A percentile compares a stretch with the other conserved stretches of the same genome.
phyloP scores from a whole-genome alignment of 2,113 vertebrate genomes.

The Parotia lawesii region DNA sequence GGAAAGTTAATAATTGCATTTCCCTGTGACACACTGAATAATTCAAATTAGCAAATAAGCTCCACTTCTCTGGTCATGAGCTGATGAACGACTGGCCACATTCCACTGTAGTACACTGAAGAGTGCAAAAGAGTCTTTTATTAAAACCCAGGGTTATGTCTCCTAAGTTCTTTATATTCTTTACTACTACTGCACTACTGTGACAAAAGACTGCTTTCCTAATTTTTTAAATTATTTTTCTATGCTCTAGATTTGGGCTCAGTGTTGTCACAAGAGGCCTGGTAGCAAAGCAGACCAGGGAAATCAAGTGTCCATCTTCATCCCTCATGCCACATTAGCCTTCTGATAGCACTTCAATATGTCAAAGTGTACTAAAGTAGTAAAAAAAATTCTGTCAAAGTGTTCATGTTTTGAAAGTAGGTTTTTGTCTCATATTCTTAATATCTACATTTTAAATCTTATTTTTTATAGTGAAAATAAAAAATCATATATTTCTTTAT shows the following conservation, averaged over 20 bases:
- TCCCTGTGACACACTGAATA: neutral
- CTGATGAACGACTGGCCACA: neutral
- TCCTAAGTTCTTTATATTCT: neutral
- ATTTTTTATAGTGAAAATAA: neutral
- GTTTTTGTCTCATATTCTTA: neutral
- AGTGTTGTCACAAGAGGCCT: neutral
- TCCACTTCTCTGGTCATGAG: neutral
- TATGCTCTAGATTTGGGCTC: neutral
- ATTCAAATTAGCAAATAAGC: neutral
- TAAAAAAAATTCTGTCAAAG: neutral
- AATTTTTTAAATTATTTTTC: neutral
- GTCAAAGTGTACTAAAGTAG: neutral
- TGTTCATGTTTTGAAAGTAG: neutral
- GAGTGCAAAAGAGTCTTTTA: neutral
- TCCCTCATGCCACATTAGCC: accelerated
- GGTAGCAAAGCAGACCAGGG: neutral
- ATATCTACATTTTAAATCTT: neutral
- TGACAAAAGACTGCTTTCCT: neutral
- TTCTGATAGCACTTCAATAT: neutral
- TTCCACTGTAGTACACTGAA: neutral
- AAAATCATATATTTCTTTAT: neutral
- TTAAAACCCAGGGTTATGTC: neutral
- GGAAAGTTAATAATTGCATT: neutral
- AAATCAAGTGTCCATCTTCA: neutral
- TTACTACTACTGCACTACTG: neutral